phyloP scores from a whole-genome alignment of 2,113 vertebrate species.

The Heterotis niloticus region DNA sequence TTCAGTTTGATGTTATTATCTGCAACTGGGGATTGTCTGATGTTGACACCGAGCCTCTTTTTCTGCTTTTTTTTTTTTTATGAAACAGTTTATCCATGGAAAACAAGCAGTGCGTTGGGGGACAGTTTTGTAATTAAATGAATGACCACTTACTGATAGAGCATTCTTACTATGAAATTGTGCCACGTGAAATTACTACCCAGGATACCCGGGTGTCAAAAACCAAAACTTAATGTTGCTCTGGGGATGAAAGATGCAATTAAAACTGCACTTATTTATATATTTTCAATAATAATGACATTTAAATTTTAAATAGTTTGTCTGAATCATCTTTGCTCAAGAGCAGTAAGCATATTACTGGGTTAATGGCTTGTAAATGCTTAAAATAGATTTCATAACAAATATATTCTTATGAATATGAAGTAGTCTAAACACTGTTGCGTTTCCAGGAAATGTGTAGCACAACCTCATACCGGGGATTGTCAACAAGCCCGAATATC shows the following conservation, averaged over 20 bases:
- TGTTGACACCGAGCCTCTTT: too few species aligned
- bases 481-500: too few species aligned
- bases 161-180: slow-evolving; percentile 10
- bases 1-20: too few species aligned
- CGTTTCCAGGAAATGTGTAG: too few species aligned
- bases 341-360: neutral
- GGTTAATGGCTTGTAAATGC: neutral
- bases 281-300: neutral
- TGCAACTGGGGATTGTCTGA: too few species aligned
- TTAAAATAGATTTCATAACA: neutral
- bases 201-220: neutral
- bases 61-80: too few species aligned
- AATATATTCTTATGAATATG: neutral
- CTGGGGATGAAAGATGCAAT: neutral
- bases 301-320: neutral
- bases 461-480: too few species aligned
- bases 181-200: neutral
- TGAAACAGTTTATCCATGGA: too few species aligned
- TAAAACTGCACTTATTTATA: slow-evolving; percentile 8
- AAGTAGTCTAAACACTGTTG: too few species aligned
- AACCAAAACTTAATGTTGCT: neutral
- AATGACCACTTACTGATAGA: too few species aligned
- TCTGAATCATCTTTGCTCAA: neutral
- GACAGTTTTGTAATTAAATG: too few species aligned
- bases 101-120: too few species aligned